A percentile compares a stretch with the other conserved stretches of the same genome.
Evolutionary conservation across 2,113 vertebrate genomes (phyloP).

Genomic region (Ondatra zibethicus): DNA sequence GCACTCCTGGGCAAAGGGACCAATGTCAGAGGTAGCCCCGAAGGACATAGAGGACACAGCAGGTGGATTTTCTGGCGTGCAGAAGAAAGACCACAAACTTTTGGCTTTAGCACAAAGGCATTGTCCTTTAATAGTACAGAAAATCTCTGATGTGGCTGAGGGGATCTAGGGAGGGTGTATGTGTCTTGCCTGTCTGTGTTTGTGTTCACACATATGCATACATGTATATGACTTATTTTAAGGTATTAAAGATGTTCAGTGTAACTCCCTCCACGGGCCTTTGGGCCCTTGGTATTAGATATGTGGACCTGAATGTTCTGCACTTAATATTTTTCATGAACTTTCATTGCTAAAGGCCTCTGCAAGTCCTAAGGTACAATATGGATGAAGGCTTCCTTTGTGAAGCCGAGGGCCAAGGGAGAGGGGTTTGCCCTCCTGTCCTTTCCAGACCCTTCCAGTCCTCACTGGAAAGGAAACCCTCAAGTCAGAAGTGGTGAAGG

Average conservation of each 20-base stretch:
- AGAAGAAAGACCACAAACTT: background rate
- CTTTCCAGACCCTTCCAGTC: background rate
- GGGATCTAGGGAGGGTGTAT: background rate
- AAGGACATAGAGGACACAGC: background rate
- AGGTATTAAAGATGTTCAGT: background rate
- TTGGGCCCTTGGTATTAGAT: background rate
- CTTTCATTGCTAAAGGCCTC: background rate
- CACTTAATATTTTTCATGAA: background rate
- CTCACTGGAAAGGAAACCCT: background rate
- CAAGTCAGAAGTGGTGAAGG: background rate
- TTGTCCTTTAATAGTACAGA: conserved; percentile 7
- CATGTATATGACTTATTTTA: background rate
- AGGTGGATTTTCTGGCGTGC: background rate
- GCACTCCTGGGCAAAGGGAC: background rate
- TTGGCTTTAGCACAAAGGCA: background rate
- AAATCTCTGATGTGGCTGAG: background rate
- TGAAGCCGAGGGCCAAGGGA: background rate
- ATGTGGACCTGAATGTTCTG: no score
- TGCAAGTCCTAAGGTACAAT: background rate
- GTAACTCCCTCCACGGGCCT: background rate
- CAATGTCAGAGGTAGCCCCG: background rate
- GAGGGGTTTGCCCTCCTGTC: background rate
- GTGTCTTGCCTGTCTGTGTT: background rate
- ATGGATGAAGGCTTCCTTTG: background rate
- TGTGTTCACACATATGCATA: fast-evolving